Conservation (phyloP, 2,888 invertebrate species). For the Pristionchus exspectatus region DNA sequence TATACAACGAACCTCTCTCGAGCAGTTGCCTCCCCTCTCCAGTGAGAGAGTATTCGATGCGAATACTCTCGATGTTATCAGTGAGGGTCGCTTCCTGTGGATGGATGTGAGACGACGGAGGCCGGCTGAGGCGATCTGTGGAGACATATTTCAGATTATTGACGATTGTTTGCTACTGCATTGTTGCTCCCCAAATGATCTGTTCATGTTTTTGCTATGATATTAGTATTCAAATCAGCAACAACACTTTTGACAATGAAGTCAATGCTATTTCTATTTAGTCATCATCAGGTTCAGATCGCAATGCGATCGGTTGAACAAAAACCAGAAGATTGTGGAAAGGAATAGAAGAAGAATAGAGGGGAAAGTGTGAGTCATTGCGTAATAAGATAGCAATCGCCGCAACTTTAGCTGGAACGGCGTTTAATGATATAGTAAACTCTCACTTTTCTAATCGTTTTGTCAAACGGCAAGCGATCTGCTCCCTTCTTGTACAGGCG, state of each 20-base stretch:
- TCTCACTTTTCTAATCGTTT: slow-evolving; percentile 25
- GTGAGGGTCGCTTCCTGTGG: neutral
- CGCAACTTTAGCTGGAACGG: neutral
- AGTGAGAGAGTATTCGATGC: slow-evolving; percentile 22
- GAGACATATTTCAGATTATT: neutral
- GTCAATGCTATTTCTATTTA: neutral
- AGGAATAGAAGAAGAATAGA: neutral
- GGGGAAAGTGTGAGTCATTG: neutral
- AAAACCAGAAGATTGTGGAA: neutral
- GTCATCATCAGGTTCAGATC: no score
- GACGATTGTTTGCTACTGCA: no score
- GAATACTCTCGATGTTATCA: slow-evolving; percentile 19
- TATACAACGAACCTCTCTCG: neutral
- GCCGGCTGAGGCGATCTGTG: slow-evolving; percentile 19
- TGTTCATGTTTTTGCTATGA: no score
- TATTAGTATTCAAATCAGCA: no score
- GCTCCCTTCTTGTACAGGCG: slow-evolving; percentile 49
- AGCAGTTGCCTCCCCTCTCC: neutral
- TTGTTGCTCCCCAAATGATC: no score
- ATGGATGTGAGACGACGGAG: slow-evolving; percentile 31
- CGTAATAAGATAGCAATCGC: neutral
- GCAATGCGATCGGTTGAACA: neutral
- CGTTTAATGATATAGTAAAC: neutral
- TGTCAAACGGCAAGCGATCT: slow-evolving; percentile 33
- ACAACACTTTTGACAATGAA: no score